phyloP scores from a whole-genome alignment of 2,888 invertebrate species.

The Andrena praecox region DNA sequence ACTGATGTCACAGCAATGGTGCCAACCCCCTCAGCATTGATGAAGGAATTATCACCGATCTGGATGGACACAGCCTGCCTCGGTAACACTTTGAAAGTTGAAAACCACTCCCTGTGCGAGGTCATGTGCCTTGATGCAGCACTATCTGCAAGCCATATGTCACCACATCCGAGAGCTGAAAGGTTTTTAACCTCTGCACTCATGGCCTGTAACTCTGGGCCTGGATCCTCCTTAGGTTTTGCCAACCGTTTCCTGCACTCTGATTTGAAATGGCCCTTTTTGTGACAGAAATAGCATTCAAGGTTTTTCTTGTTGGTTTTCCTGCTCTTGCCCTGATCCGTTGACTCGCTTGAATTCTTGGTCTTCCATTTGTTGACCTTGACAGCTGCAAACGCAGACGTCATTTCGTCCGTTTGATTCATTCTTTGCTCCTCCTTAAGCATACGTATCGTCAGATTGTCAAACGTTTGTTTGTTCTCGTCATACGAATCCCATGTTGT shows the following conservation, averaged over 20 bases:
- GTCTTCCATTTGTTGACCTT: background rate
- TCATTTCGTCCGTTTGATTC: background rate
- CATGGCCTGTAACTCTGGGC: background rate
- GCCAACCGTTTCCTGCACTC: background rate
- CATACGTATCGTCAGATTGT: background rate
- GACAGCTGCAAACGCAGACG: background rate
- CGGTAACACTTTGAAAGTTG: background rate
- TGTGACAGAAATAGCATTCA: background rate
- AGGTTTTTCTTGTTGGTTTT: background rate
- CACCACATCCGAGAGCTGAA: background rate
- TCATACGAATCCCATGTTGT: conserved; percentile 10
- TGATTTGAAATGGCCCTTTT: background rate
- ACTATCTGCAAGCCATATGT: conserved; percentile 8
- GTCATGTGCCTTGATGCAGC: conserved; percentile 5
- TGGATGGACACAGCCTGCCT: background rate
- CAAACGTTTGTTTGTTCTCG: conserved; percentile 2
- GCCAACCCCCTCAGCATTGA: background rate
- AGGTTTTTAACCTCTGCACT: background rate
- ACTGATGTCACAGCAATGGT: background rate
- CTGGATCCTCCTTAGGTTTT: background rate
- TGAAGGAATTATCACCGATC: background rate
- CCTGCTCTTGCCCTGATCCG: background rate
- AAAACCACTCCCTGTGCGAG: background rate
- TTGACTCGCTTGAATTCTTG: background rate
- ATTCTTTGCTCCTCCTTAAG: background rate